Evolutionary conservation across 2,888 invertebrate species (phyloP).

Genomic region (Rhamphomyia laevipes): DNA sequence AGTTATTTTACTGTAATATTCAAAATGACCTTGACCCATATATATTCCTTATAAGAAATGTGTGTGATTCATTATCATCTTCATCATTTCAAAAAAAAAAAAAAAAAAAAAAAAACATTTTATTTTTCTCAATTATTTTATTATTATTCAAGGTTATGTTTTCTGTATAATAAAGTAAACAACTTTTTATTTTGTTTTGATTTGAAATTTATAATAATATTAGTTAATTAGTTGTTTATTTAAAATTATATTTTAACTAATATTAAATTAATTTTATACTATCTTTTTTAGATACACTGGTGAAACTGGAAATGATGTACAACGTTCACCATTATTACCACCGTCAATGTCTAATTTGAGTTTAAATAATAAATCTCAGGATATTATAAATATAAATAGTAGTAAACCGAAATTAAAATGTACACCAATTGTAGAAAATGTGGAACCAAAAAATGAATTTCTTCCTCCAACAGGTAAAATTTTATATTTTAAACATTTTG

Average conservation of each 20-base stretch:
- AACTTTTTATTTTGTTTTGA: too few relatives aligned
- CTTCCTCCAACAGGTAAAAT: conserved; percentile 25
- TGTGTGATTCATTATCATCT: too few relatives aligned
- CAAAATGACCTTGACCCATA: conserved; percentile 1
- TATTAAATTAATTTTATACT: too few relatives aligned
- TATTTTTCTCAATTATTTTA: too few relatives aligned
- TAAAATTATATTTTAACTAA: background rate
- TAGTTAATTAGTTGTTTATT: background rate
- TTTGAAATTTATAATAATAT: too few relatives aligned
- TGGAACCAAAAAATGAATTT: conserved; percentile 15
- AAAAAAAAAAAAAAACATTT: too few relatives aligned
- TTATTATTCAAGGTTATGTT: too few relatives aligned
- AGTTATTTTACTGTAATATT: background rate
- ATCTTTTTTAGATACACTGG: conserved; percentile 30
- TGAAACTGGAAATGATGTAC: conserved; percentile 36
- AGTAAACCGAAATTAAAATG: background rate
- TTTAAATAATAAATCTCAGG: conserved; percentile 29
- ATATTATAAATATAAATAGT: conserved; percentile 9
- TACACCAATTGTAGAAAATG: conserved; percentile 11
- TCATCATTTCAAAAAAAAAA: too few relatives aligned
- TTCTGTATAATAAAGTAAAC: too few relatives aligned
- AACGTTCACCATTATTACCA: conserved; percentile 37
- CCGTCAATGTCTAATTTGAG: conserved; percentile 36
- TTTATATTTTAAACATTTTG: background rate
- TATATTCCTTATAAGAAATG: background rate